These are phyloP conservation scores for Auanema sp. DNA, from an alignment of 2,888 invertebrate genomes.

Conservation along the genomic window DNA sequence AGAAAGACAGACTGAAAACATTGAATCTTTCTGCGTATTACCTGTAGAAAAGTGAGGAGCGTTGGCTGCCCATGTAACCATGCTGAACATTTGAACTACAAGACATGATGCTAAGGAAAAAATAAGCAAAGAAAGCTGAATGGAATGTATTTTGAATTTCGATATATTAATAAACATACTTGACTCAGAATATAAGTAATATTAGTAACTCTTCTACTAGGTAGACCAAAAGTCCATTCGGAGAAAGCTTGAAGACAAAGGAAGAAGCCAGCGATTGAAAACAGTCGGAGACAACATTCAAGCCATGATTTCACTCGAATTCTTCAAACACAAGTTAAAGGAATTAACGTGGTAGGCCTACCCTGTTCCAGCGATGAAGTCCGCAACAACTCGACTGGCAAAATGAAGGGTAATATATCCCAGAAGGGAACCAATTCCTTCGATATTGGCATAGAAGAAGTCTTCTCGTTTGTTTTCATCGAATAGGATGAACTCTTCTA, in stretches of 20 bases:
- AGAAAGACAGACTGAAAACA: constrained; percentile 12
- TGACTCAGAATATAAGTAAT: constrained; percentile 80
- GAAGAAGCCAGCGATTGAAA: constrained; percentile 25
- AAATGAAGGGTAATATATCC: constrained; percentile 86
- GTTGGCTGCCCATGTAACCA: constrained; percentile 37
- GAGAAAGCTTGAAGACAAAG: constrained; percentile 24
- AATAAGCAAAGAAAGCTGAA: constrained; percentile 33
- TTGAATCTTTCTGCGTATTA: constrained; percentile 5
- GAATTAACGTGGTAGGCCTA: neutral
- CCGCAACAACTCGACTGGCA: constrained; percentile 68
- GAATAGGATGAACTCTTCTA: constrained; percentile 36
- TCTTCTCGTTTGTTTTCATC: constrained; percentile 34
- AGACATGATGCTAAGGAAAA: constrained; percentile 27
- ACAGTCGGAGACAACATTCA: constrained; percentile 26
- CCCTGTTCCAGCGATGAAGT: constrained; percentile 40
- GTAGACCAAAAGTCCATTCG: constrained; percentile 60
- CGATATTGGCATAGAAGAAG: constrained; percentile 81
- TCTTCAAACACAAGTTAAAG: constrained; percentile 16
- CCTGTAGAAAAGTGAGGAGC: constrained; percentile 43
- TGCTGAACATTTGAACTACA: constrained; percentile 39
- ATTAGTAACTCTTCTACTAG: constrained; percentile 82
- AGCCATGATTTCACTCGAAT: constrained; percentile 40
- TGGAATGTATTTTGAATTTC: constrained; percentile 6
- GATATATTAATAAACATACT: constrained; percentile 41
- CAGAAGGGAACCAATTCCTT: constrained; percentile 82